phyloP scores from a whole-genome alignment of 1,140 invertebrate genomes.

The Apis florea region DNA sequence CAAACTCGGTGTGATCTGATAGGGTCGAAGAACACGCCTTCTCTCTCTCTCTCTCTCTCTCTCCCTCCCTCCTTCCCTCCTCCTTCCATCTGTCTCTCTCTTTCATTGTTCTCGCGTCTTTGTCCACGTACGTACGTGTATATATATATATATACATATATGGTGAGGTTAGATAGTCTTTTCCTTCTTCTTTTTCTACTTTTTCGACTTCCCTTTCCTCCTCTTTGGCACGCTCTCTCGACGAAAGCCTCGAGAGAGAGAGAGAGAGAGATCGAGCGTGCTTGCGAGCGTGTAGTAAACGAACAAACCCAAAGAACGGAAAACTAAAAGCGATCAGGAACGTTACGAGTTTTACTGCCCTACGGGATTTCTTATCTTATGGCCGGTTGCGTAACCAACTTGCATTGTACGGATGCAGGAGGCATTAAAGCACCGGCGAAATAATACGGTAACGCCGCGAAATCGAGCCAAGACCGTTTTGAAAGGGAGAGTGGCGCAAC shows the following conservation, averaged over 20 bases:
- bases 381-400: conserved; percentile 55
- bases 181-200: conserved; percentile 9
- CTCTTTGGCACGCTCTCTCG: background rate
- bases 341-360: conserved; percentile 64
- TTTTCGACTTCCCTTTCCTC: background rate
- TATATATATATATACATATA: no score
- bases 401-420: conserved; percentile 61
- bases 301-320: conserved; percentile 51
- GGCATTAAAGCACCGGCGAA: conserved; percentile 52
- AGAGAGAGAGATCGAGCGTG: conserved; percentile 39
- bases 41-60: background rate
- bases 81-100: background rate
- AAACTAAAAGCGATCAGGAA: conserved; percentile 62
- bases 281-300: conserved; percentile 49
- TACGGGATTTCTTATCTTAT: conserved; percentile 66
- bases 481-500: conserved; percentile 56
- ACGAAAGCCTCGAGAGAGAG: conserved; percentile 33
- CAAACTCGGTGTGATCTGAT: conserved; percentile 55
- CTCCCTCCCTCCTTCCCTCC: background rate
- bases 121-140: background rate
- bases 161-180: background rate
- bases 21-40: conserved; percentile 32
- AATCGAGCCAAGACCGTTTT: conserved; percentile 28
- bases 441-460: conserved; percentile 58
- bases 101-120: conserved; percentile 10